Percentiles rank a stretch among this genome's conserved stretches.
Conservation (phyloP, 2,113 vertebrate genomes). For the Cyprinodon variegatus region DNA sequence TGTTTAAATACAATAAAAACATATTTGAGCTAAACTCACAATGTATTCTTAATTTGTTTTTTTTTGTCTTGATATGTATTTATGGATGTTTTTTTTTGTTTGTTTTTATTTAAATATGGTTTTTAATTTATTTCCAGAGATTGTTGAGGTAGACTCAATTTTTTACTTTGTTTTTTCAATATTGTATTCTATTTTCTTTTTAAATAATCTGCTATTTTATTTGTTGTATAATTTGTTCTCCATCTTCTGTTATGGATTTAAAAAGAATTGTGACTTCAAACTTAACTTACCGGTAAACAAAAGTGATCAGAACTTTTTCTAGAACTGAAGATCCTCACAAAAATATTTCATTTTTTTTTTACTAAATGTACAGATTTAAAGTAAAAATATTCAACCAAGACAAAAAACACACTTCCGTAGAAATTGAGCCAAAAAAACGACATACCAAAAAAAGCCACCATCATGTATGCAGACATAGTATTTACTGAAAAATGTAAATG, state of each 20-base stretch:
- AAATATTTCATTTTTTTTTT: neutral
- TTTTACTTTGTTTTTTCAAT: too few species aligned
- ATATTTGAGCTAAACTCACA: too few species aligned
- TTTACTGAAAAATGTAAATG: neutral
- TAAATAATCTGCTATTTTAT: too few species aligned
- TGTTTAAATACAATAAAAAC: too few species aligned
- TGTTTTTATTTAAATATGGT: neutral
- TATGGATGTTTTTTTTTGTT: neutral
- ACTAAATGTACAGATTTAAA: neutral
- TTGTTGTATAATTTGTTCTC: too few species aligned
- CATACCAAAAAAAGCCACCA: neutral
- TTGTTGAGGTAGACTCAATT: neutral
- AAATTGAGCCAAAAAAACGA: neutral
- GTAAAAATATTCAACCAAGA: neutral
- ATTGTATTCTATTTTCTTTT: neutral
- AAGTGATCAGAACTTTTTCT: neutral
- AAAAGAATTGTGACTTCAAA: neutral
- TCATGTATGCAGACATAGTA: neutral
- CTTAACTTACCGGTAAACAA: neutral
- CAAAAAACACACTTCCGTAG: neutral
- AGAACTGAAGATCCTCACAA: neutral
- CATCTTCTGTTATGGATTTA: neutral
- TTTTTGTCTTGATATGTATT: neutral
- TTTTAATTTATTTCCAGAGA: neutral
- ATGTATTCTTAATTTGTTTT: neutral